Base-by-base conservation (phyloP, 2,797 vertebrate genomes). In the Podarcis siculus region DNA sequence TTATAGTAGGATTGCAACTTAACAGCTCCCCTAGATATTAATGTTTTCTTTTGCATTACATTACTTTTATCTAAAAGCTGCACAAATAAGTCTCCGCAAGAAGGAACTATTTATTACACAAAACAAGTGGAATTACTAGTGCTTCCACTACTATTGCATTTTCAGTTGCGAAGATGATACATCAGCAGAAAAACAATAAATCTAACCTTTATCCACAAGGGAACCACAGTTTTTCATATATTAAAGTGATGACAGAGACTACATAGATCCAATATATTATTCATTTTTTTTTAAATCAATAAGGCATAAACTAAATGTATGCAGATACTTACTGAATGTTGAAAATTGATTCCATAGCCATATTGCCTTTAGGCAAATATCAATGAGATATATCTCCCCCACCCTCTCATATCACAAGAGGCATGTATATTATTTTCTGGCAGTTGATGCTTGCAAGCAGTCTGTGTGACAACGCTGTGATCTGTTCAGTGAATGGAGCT, bases 61-160 rank as follows among this genome's bases (percentile, higher is more conserved):
- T 30, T 84, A 45, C 72, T 91, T 87, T 39, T 86, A 21, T 78
- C 76, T 67, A 15, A 89, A 64, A 86, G 80, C 6, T 88, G 69
- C 35, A 71, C 73, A n/a, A 5, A 37, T 30, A 13, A 49, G 45
- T 45, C 58, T n/a, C 77, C 12, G 30, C 32, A 90, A 66, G 25
- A 66, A 85, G 82, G 30, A 13, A 55, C 0, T 2, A 21, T 15
- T 42, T 2, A 21, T 15, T 42, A 37, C 32, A 32, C 17, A 64
- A 85, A 8, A 82, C 30, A 61, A 61, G 85, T 88, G 78, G 67
- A 35, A 58, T 86, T 87, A 92, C 73, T 93, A 87, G 77, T 87
- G 89, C 92, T 94, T 80, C 82, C 86, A 83, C 94, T 89, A 93
- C 37, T 86, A 86, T 15, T 61, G 32, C 39, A 76, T 87, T 25